Conservation (phyloP, 2,113 vertebrate species). For the Equus quagga region DNA sequence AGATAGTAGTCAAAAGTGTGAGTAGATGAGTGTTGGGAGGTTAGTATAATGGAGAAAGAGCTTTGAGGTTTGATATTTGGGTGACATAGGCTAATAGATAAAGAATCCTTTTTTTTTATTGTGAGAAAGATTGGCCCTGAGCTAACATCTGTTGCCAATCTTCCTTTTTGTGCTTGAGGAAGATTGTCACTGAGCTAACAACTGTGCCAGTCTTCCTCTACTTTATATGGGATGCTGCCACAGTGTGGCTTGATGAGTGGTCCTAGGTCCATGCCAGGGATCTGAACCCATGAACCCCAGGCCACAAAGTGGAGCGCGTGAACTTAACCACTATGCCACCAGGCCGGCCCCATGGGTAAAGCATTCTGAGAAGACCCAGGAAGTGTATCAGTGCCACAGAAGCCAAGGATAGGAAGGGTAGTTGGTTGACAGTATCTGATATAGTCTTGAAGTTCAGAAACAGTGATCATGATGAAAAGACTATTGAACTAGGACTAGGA, state of each 20-base stretch:
- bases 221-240: too few species aligned
- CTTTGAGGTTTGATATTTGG: constrained; percentile 26
- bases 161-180: too few species aligned
- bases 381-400: constrained; percentile 1
- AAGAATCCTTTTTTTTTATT: background rate
- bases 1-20: constrained; percentile 2
- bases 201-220: too few species aligned
- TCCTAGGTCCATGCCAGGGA: too few species aligned
- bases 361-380: constrained; percentile 49
- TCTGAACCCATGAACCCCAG: too few species aligned
- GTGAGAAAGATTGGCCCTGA: too few species aligned
- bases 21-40: background rate
- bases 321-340: too few species aligned
- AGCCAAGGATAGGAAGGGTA: constrained; percentile 41
- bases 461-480: constrained; percentile 22
- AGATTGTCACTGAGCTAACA: too few species aligned
- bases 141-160: too few species aligned
- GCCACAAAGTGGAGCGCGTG: too few species aligned
- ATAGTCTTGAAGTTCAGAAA: constrained; percentile 32
- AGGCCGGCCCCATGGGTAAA: background rate
- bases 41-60: background rate
- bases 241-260: too few species aligned
- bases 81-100: background rate
- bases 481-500: background rate
- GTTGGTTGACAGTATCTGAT: constrained; percentile 1